Evolutionary conservation across 2,113 vertebrate genomes (phyloP), one percentile per base, ranked within the genome.

Genomic region (Petromus typicus): DNA sequence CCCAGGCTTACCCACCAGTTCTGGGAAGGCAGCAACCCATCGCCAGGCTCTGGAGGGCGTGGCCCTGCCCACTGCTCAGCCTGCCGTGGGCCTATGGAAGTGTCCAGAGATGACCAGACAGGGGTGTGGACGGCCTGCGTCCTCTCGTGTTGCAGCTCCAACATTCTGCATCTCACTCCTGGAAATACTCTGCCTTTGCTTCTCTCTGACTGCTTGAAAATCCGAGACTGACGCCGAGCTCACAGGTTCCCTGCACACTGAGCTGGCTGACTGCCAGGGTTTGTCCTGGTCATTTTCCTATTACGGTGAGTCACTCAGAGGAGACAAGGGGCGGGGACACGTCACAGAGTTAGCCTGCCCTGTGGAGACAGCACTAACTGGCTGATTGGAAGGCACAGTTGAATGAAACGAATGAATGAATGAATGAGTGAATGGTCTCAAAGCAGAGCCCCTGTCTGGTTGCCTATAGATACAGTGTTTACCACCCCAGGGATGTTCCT

Each of bases 21-120:
- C 56, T 37, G 67, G 23, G 48, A 51, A 34, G 40, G 3, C 7
- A 23, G 7, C 30, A 48, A 67, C 37, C 40, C 10, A 14, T 12
- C 51, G 17, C 22, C 13, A n/a, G 34, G n/a, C 5, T 64, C 40
- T 61, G 54, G 23, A 14, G 45, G 20, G 4, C 14, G 10, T 0
- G 20, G 30, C 2, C 0, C 14, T 20, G 1, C 73, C 30, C 10
- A 23, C 8, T 0, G 5, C 57, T 67, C n/a, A 5, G 1, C 14
- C 9, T 3, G 7, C n/a, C 37, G 9, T 6, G 10, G 8, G 1
- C 0, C 23, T 20, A 0, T 1, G 13, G 23, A n/a, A 34, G 2
- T 11, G 7, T 25, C 37, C 34, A 0, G 0, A 30, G 2, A 6
- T 2, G 20, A 51, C 5, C 1, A 2, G 40, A 3, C 91, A 80